Conservation (phyloP, 92 coral and sea anemone species). For the Siderastrea siderea region DNA sequence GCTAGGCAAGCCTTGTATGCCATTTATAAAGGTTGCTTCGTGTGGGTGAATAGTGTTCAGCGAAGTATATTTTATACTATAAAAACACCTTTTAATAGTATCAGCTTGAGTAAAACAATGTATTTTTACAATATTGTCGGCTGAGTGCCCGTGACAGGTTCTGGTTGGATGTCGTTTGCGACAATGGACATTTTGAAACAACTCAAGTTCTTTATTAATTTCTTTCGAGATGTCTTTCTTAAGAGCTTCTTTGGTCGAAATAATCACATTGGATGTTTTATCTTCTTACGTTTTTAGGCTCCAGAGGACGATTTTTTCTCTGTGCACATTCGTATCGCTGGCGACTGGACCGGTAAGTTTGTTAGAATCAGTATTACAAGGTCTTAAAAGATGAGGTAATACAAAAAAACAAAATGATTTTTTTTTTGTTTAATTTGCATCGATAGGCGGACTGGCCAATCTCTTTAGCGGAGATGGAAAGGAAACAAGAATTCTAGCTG, state of each 20-base stretch:
- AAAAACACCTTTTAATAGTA: too few relatives aligned
- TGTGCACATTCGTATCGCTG: conserved; percentile 93
- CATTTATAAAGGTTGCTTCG: too few relatives aligned
- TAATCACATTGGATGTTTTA: not conserved
- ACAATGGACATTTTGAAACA: too few relatives aligned
- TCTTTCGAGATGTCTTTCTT: not conserved
- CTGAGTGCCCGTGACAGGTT: too few relatives aligned
- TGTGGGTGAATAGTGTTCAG: too few relatives aligned
- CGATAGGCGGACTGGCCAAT: conserved; percentile 75
- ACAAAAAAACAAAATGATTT: not conserved
- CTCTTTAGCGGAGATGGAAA: conserved; percentile 78
- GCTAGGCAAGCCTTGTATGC: too few relatives aligned
- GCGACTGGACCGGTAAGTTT: conserved; percentile 95
- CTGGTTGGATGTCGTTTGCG: too few relatives aligned
- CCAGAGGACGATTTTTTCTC: conserved; percentile 96
- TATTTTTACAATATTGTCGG: too few relatives aligned
- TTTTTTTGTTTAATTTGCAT: not conserved
- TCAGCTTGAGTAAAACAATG: too few relatives aligned
- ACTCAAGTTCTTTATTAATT: too few relatives aligned
- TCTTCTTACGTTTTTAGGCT: conserved; percentile 58
- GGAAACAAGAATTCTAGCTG: conserved; percentile 63
- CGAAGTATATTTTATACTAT: too few relatives aligned
- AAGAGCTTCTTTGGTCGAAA: not conserved
- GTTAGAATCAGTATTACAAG: not conserved
- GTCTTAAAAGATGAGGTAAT: not conserved